These are phyloP conservation scores for Chrysolina oricalcia DNA, from an alignment of 2,888 invertebrate genomes.

Conservation along the genomic window DNA sequence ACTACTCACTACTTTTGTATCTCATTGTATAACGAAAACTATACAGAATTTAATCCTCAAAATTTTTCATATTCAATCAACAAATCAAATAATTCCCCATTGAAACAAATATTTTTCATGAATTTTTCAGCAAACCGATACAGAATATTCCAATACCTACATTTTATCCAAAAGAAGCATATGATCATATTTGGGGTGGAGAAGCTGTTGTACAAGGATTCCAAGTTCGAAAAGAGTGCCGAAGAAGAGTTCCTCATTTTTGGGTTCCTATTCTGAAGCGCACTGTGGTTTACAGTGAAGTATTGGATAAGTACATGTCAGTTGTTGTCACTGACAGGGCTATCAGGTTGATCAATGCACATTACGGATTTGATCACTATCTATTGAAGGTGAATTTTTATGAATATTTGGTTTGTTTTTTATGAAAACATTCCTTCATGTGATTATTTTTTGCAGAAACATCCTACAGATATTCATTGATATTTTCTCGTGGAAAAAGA, in stretches of 20 bases:
- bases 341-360: slow-evolving; percentile 87
- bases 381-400: slow-evolving; percentile 80
- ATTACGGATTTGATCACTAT: slow-evolving; percentile 96
- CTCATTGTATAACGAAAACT: no score
- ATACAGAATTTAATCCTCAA: no score
- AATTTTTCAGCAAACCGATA: slow-evolving; percentile 75
- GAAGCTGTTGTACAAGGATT: slow-evolving; percentile 95
- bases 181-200: slow-evolving; percentile 96
- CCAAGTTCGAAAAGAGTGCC: slow-evolving; percentile 76
- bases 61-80: no score
- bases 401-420: no score
- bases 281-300: slow-evolving; percentile 91
- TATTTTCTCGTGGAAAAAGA: no score
- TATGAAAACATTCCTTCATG: no score
- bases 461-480: no score
- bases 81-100: no score
- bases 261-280: slow-evolving; percentile 90
- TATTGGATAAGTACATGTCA: slow-evolving; percentile 88
- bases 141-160: slow-evolving; percentile 86
- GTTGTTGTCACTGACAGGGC: slow-evolving; percentile 90
- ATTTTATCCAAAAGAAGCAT: slow-evolving; percentile 84
- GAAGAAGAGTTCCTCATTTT: slow-evolving; percentile 84
- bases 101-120: no score
- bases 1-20: no score
- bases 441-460: no score